Evolutionary conservation across 2,888 invertebrate genomes (phyloP), one percentile per base, ranked within the genome.

Genomic region (Acrocera orbiculus): DNA sequence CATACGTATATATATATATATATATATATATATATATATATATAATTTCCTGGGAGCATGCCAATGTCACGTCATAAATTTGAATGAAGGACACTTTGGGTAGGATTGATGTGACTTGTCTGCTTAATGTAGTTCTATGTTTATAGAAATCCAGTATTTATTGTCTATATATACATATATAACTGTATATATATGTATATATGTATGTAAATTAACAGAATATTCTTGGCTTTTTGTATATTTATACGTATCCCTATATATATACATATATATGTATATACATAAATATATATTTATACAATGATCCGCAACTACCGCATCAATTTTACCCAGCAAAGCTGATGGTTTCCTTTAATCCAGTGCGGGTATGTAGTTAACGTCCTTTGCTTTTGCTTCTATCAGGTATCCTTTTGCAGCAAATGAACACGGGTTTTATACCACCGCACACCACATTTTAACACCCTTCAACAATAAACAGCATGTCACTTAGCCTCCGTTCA

Each of bases 401-500:
- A 34, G 29, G 27, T 36, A 38, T 36, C 31, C 32, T 31, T 32
- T 37, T 35, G 35, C n/a, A 39, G 34, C 37, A 39, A 37, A 37
- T 27, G 27, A 37, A 35, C 32, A 39, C 41, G 41, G 37, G 36
- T 39, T 37, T 40, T 37, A 45, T 45, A 43, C 40, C 43, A 45
- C 46, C 48, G 44, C 48, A 48, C 50, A 50, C 54, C 54, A 51
- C 50, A 54, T 54, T 55, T 54, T 54, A 55, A 55, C 54, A 54
- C 54, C 53, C 54, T 52, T 54, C 54, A 54, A 54, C 54, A 54
- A 54, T 54, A 54, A 54, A 54, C 54, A 54, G 54, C 55, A 54
- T 55, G 55, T 54, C 55, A 54, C 54, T 55, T 54, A 54, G 54
- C 51, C 52, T 51, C 52, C 53, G 52, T 53, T 54, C 52, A 52